Percentiles rank a stretch among this genome's conserved stretches.
These are phyloP conservation scores for Synanceia verrucosa DNA, from an alignment of 2,797 vertebrate genomes.

Conservation along the genomic window DNA sequence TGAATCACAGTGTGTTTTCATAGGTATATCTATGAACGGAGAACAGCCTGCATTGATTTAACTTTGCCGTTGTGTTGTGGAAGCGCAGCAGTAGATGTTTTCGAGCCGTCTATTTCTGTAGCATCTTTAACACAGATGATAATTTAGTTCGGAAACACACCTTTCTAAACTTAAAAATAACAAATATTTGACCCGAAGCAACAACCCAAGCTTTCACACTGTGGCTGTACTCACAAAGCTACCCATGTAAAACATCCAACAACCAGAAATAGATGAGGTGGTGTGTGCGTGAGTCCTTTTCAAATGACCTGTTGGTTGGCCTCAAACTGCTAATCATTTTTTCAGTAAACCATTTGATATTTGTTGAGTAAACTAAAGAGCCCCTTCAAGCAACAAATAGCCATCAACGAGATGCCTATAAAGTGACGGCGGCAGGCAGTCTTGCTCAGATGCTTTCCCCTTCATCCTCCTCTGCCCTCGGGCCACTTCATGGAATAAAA, in stretches of 20 bases:
- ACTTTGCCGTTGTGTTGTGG: neutral
- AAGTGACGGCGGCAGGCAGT: slow-evolving; percentile 37
- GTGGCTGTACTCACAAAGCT: slow-evolving; percentile 27
- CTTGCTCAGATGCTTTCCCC: slow-evolving; percentile 49
- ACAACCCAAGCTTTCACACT: slow-evolving; percentile 26
- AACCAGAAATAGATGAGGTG: slow-evolving; percentile 41
- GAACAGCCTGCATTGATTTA: no score
- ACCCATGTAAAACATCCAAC: slow-evolving; percentile 33
- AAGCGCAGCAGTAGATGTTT: neutral
- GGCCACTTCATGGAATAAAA: slow-evolving; percentile 55
- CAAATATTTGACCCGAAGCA: slow-evolving; percentile 45
- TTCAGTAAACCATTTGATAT: slow-evolving; percentile 56
- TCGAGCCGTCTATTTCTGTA: neutral
- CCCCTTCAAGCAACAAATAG: slow-evolving; percentile 50
- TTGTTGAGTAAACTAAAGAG: slow-evolving; percentile 62
- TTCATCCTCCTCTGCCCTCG: slow-evolving; percentile 52
- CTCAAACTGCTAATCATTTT: slow-evolving; percentile 54
- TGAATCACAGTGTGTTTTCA: no score
- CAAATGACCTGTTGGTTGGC: slow-evolving; percentile 33
- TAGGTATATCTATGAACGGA: no score
- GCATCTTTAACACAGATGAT: slow-evolving; percentile 9
- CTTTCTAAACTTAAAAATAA: slow-evolving; percentile 12
- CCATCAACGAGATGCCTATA: slow-evolving; percentile 45
- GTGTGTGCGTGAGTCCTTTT: slow-evolving; percentile 27
- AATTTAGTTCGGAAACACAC: slow-evolving; percentile 17